Base-by-base conservation (phyloP, 2,888 invertebrate genomes). In the Orthosia incerta region DNA sequence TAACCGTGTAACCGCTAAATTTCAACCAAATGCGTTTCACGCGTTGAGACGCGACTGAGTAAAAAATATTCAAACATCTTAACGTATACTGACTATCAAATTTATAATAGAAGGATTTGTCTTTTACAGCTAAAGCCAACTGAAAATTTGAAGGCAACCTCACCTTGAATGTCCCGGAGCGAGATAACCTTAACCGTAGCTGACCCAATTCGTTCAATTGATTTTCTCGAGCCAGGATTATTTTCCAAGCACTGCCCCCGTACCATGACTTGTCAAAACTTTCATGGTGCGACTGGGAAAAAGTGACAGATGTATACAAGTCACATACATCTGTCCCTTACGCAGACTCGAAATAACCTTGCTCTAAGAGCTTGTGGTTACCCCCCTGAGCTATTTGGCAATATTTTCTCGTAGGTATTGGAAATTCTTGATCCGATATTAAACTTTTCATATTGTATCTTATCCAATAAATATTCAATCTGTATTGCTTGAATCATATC, bases 151-250 rank as follows among this genome's bases (percentile, higher is more conserved):
- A 31, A 45, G 3, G 16, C n/a, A 7, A 26, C 18, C 13, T 16
- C 45, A 45, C 56, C 45, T 53, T 66, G 51, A 71, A 59, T 53
- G 0, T 26, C 26, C 26, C n/a, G 16, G 48, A 53, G 26, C 16
- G 2, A 16, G 18, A n/a, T 46, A 55, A 60, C 66, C 39, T 74
- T 65, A 12, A 48, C 76, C 55, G 11, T 13, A 45, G 26, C 39
- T 66, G 51, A 56, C 57, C 66, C 23, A 71, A 79, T 77, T 72
- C 51, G 39, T n/a, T 13, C 7, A 20, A 72, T 72, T 48, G 20
- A 62, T 50, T 62, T 79, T 50, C 56, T 50, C 51, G 64, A 45
- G 4, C 16, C 3, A 7, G 16, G 4, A 59, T 46, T 45, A 60
- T 71, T 48, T 55, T 55, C 9, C 45, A 45, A 70, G n/a, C 39